Conservation (phyloP, 2,888 invertebrate genomes). For the Argyra leucocephala region DNA sequence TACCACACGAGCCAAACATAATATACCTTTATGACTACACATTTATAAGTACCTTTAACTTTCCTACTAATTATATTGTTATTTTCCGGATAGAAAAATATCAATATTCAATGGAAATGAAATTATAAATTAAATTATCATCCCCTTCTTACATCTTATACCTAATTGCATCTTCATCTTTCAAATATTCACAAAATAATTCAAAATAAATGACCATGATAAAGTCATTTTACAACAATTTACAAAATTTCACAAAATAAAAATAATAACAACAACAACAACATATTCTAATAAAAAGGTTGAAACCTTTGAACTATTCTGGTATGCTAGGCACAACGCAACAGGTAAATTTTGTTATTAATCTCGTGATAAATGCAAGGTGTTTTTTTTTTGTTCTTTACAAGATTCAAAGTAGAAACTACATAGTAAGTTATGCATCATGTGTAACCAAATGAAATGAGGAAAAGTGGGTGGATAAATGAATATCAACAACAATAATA, state of each 20-base stretch:
- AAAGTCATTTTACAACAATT: not conserved
- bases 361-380: not conserved
- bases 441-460: not conserved
- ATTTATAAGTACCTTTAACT: too few relatives aligned
- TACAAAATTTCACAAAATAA: not conserved
- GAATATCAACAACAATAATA: not conserved
- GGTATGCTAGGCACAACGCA: not conserved
- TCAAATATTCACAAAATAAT: not conserved
- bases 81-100: too few relatives aligned
- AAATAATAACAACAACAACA: not conserved
- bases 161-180: not conserved
- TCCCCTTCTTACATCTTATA: too few relatives aligned
- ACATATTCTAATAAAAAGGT: not conserved
- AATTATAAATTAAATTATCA: too few relatives aligned
- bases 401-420: too few relatives aligned
- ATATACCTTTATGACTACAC: too few relatives aligned
- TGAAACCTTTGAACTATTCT: not conserved
- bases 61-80: too few relatives aligned
- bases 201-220: slow-evolving; percentile 1
- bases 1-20: too few relatives aligned
- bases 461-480: not conserved
- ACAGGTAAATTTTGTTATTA: not conserved
- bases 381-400: not conserved
- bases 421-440: too few relatives aligned
- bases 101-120: too few relatives aligned